A percentile compares a stretch with the other conserved stretches of the same genome.
These are phyloP conservation scores for Pteruthius melanotis DNA, from an alignment of 2,113 vertebrate genomes.

Conservation along the genomic window DNA sequence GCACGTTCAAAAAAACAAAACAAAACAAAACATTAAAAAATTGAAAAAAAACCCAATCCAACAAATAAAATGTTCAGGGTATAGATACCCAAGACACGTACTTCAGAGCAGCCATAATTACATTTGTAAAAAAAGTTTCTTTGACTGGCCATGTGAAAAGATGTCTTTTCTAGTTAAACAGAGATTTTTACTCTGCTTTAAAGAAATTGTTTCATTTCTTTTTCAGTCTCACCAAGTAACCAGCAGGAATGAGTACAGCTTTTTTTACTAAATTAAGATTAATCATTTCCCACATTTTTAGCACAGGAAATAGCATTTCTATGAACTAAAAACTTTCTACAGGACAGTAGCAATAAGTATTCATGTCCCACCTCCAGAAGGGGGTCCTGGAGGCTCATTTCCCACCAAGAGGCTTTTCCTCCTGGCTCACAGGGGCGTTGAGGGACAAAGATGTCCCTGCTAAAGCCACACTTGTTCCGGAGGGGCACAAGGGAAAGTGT, in stretches of 20 bases:
- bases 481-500: background rate
- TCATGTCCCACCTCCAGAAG: background rate
- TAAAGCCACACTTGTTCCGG: fast-evolving
- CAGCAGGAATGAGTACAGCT: fast-evolving
- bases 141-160: background rate
- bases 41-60: fast-evolving
- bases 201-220: background rate
- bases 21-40: too few species aligned
- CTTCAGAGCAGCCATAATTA: background rate
- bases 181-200: background rate
- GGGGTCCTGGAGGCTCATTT: fast-evolving
- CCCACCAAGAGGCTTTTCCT: background rate
- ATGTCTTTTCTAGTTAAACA: background rate
- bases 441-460: background rate
- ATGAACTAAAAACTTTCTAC: background rate
- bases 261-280: background rate
- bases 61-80: background rate
- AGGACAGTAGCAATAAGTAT: fast-evolving
- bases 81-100: background rate
- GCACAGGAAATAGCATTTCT: fast-evolving
- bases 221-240: background rate
- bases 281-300: background rate
- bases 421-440: fast-evolving
- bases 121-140: background rate
- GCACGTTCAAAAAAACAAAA: background rate